Percentiles rank a stretch among this genome's conserved stretches.
Evolutionary conservation across 2,113 vertebrate species (phyloP).

Genomic region (Saguinus imperator): DNA sequence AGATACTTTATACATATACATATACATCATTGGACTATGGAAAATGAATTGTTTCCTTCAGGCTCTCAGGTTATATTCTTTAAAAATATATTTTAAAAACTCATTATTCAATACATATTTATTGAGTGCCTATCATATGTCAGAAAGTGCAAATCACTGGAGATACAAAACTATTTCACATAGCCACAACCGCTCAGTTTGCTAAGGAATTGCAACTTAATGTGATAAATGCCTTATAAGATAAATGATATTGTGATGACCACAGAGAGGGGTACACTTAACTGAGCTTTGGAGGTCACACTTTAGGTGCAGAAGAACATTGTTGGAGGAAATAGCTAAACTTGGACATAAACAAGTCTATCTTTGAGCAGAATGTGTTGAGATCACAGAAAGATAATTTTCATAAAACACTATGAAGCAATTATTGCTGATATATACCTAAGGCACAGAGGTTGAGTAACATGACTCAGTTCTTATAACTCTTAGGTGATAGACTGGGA

Average conservation of each 20-base stretch:
- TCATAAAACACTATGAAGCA: not conserved
- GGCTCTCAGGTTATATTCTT: not conserved
- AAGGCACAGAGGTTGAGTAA: not conserved
- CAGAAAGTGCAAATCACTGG: not conserved
- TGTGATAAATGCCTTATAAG: not conserved
- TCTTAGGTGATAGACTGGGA: not conserved
- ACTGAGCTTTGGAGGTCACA: not conserved
- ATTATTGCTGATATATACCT: not conserved
- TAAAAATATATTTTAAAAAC: not conserved
- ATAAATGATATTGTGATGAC: not conserved
- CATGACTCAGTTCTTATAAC: not conserved
- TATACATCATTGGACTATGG: not conserved
- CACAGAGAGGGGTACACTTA: not conserved
- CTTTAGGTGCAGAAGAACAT: not conserved
- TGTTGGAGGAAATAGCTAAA: not conserved
- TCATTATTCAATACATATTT: not conserved
- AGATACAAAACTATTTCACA: not conserved
- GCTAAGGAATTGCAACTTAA: not conserved
- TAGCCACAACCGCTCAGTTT: not conserved
- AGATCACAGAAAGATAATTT: not conserved
- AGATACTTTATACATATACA: not conserved
- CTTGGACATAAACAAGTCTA: not conserved
- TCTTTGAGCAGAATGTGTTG: not conserved
- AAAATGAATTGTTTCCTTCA: slow-evolving; percentile 25
- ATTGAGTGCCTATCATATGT: not conserved